Conservation (phyloP, 2,113 vertebrate species). For the Blennius ocellaris region DNA sequence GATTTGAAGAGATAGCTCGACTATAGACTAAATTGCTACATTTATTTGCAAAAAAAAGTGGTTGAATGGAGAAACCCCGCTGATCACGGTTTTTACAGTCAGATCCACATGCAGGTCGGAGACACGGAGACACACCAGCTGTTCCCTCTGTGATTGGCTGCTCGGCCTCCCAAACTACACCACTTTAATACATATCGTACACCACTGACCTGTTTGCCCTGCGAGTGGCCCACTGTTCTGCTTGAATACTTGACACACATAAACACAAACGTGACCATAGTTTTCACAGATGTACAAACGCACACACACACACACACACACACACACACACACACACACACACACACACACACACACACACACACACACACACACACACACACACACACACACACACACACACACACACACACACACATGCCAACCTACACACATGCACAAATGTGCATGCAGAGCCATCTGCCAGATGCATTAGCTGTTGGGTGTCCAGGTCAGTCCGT, state of each 20-base stretch:
- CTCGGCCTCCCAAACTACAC: slow-evolving; percentile 33
- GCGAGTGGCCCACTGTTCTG: slow-evolving; percentile 30
- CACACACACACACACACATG: slow-evolving; percentile 8
- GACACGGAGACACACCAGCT: slow-evolving; percentile 28
- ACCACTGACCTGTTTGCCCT: slow-evolving; percentile 57
- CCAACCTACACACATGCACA: slow-evolving; percentile 4
- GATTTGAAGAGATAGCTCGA: no score
- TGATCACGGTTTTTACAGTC: slow-evolving; percentile 18
- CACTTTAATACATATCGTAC: slow-evolving; percentile 47
- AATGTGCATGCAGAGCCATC: slow-evolving; percentile 49
- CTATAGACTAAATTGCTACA: no score
- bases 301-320: neutral
- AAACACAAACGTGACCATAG: slow-evolving; percentile 47
- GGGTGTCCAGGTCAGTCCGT: slow-evolving; percentile 49
- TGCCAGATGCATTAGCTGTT: slow-evolving; percentile 70
- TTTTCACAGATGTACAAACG: slow-evolving; percentile 43
- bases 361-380: slow-evolving; percentile 3
- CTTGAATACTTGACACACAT: slow-evolving; percentile 64
- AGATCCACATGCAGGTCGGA: slow-evolving; percentile 10
- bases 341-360: neutral
- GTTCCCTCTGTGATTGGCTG: slow-evolving; percentile 33
- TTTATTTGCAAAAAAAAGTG: no score
- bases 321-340: neutral
- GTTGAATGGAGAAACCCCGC: no score
- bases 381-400: slow-evolving; percentile 11